These are phyloP conservation scores for Sphaerophoria taeniata DNA, from an alignment of 2,888 invertebrate species.

Conservation along the genomic window DNA sequence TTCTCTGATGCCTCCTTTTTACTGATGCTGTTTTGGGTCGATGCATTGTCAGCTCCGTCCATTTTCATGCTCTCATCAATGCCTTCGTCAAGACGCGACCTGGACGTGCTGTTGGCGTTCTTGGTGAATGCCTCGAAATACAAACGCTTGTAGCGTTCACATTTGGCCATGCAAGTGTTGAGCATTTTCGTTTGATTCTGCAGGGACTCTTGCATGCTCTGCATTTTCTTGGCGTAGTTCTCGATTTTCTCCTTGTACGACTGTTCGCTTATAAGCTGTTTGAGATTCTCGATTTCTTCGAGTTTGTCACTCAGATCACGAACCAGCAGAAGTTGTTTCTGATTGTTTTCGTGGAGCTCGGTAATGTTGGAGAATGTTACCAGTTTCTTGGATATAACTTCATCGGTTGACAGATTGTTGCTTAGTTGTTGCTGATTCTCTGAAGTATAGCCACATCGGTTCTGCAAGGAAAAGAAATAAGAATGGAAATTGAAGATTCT, in stretches of 20 bases:
- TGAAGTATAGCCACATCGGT: conserved; percentile 87
- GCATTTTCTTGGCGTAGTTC: conserved; percentile 87
- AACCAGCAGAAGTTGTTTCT: conserved; percentile 91
- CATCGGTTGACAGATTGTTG: conserved; percentile 86
- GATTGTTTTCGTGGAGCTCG: conserved; percentile 95
- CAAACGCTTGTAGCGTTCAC: conserved; percentile 94
- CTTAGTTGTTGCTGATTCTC: conserved; percentile 86
- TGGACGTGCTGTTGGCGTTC: conserved; percentile 78
- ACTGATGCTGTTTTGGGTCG: neutral
- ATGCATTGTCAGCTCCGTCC: conserved; percentile 70
- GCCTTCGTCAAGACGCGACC: conserved; percentile 77
- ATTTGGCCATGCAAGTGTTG: conserved; percentile 90
- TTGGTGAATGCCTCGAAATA: conserved; percentile 87
- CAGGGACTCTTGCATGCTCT: conserved; percentile 89
- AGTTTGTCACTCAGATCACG: conserved; percentile 93
- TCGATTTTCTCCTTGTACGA: conserved; percentile 88
- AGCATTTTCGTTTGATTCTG: conserved; percentile 93
- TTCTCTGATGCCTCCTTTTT: conserved; percentile 81
- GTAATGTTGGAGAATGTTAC: conserved; percentile 95
- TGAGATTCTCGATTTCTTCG: conserved; percentile 90
- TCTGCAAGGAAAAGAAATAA: conserved; percentile 75
- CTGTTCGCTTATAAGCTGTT: conserved; percentile 87
- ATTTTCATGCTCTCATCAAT: conserved; percentile 77
- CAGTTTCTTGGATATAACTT: conserved; percentile 91
- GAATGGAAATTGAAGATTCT: neutral